phyloP scores from a whole-genome alignment of 1,140 invertebrate genomes.

The Paraescarpia echinospica region DNA sequence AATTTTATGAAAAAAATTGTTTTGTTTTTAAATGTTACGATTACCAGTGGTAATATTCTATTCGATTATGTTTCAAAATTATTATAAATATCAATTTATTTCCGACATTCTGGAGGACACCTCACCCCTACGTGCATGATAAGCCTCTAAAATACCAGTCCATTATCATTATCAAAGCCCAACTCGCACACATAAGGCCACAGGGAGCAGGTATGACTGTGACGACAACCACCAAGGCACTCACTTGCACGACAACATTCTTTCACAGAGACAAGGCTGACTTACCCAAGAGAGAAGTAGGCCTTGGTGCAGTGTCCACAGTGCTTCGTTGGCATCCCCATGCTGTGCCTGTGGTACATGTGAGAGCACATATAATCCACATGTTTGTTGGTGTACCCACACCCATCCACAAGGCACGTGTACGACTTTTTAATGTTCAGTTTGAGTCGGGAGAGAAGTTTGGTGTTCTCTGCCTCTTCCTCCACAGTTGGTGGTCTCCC shows the following conservation, averaged over 20 bases:
- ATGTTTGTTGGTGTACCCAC: neutral
- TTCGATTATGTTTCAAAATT: no score
- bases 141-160: no score
- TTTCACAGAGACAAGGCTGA: neutral
- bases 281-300: slow-evolving; percentile 11
- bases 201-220: no score
- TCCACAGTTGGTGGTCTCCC: neutral
- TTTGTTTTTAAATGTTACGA: no score
- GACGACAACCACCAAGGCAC: no score
- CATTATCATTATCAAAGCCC: no score
- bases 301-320: slow-evolving; percentile 6
- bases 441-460: neutral
- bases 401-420: neutral
- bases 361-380: slow-evolving; percentile 9
- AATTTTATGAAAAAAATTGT: no score
- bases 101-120: no score
- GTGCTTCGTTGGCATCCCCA: neutral
- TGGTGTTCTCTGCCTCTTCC: neutral
- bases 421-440: neutral
- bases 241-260: neutral
- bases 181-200: no score
- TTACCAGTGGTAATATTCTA: no score
- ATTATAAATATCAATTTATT: no score
- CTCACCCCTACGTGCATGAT: no score
- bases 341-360: slow-evolving; percentile 2